Evolutionary conservation across 2,797 vertebrate genomes (phyloP).

Genomic region (Anomalospiza imberbis): DNA sequence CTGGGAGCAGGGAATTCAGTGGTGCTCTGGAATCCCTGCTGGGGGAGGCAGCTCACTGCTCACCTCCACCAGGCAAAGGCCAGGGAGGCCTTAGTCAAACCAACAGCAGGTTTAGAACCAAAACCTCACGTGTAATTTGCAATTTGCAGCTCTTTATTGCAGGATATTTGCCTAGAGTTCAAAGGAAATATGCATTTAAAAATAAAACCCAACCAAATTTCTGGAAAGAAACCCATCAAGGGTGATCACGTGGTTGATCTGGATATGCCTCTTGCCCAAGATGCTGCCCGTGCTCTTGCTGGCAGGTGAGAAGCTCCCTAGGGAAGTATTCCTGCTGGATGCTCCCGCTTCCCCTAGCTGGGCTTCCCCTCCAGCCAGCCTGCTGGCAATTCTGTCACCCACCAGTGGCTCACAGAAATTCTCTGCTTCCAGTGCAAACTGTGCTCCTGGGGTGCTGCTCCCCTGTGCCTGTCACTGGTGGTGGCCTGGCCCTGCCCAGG

Average conservation of each 20-base stretch:
- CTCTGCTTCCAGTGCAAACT: not conserved
- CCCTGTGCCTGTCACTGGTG: not conserved
- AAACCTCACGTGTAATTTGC: fast-evolving
- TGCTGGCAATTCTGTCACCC: fast-evolving
- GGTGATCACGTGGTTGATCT: fast-evolving
- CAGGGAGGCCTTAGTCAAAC: not conserved
- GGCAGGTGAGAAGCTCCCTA: not conserved
- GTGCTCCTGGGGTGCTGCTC: not conserved
- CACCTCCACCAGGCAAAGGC: fast-evolving
- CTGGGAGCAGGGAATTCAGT: not conserved
- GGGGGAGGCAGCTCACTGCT: not conserved
- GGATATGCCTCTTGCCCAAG: not conserved
- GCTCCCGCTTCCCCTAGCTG: not conserved
- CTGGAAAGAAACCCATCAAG: not conserved
- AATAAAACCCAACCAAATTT: not conserved
- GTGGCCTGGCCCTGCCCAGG: not conserved
- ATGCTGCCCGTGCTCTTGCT: not conserved
- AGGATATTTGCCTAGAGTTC: conserved; percentile 53
- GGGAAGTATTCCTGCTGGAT: fast-evolving
- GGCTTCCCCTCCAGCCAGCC: not conserved
- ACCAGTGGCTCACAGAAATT: fast-evolving
- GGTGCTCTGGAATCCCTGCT: fast-evolving
- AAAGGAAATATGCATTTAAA: not conserved
- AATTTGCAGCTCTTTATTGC: not conserved
- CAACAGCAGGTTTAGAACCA: not conserved